Percentiles rank a stretch among this genome's conserved stretches.
These are phyloP conservation scores for Pachyuromys duprasi DNA, from an alignment of 2,797 vertebrate genomes.

Conservation along the genomic window DNA sequence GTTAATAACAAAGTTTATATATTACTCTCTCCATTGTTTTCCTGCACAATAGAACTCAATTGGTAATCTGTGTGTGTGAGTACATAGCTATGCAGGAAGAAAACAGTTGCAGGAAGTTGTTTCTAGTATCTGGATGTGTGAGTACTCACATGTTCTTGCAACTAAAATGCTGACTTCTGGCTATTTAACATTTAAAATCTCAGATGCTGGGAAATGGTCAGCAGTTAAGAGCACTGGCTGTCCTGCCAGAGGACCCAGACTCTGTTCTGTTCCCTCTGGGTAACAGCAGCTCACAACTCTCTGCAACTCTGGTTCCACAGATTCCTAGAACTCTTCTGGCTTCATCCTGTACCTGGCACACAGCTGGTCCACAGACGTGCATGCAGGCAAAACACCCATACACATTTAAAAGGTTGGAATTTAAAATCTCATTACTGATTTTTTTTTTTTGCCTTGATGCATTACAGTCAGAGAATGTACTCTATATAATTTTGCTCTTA, in stretches of 20 bases:
- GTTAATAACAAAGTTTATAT: background rate
- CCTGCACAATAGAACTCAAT: background rate
- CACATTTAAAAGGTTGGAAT: background rate
- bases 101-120: background rate
- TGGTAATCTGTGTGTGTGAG: background rate
- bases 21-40: background rate
- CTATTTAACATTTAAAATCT: constrained; percentile 37
- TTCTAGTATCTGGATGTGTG: background rate
- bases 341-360: background rate
- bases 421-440: background rate
- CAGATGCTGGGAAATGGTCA: background rate
- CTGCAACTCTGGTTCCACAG: background rate
- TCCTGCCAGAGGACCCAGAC: background rate
- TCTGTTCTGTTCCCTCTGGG: background rate
- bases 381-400: background rate
- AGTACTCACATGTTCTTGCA: background rate
- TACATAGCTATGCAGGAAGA: background rate
- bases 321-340: background rate
- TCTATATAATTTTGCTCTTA: background rate
- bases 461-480: background rate
- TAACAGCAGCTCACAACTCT: background rate
- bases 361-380: background rate
- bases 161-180: background rate
- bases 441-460: background rate
- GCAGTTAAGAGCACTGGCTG: background rate